These are phyloP conservation scores for Apotomis betuletana DNA, from an alignment of 2,888 invertebrate genomes.

Conservation along the genomic window DNA sequence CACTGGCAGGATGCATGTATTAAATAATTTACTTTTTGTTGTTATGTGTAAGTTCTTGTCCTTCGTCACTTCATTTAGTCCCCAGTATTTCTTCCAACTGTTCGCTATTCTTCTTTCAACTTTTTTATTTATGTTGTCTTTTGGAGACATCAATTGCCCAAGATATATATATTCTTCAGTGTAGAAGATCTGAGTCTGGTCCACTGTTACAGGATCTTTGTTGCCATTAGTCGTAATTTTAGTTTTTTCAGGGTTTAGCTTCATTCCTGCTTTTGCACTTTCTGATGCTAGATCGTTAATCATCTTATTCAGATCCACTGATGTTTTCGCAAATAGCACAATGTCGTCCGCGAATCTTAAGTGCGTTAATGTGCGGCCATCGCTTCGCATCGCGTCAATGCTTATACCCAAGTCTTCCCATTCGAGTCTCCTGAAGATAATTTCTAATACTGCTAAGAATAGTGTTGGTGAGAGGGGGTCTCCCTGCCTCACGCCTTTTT, in stretches of 20 bases:
- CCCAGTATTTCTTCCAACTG: background rate
- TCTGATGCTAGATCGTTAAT: background rate
- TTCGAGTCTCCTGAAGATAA: conserved; percentile 4
- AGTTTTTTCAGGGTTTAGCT: background rate
- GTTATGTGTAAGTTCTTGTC: no score
- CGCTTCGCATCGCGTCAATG: no score
- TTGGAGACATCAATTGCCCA: background rate
- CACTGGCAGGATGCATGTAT: no score
- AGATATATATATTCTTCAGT: background rate
- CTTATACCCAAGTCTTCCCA: background rate
- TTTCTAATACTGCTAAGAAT: background rate
- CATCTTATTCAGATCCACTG: conserved; percentile 2
- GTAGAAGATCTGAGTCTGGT: background rate
- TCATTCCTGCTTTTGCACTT: background rate
- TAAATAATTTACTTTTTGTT: no score
- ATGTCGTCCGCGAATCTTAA: conserved; percentile 21
- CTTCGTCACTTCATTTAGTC: no score
- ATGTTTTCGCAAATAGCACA: conserved; percentile 1
- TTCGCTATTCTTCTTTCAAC: background rate
- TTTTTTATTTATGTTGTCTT: background rate
- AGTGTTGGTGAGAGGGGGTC: background rate
- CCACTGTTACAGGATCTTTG: background rate
- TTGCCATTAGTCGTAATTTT: background rate
- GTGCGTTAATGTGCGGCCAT: background rate
- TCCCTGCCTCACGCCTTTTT: background rate